These are phyloP conservation scores for Xerus inauris DNA, from an alignment of 2,113 vertebrate species.

Conservation along the genomic window DNA sequence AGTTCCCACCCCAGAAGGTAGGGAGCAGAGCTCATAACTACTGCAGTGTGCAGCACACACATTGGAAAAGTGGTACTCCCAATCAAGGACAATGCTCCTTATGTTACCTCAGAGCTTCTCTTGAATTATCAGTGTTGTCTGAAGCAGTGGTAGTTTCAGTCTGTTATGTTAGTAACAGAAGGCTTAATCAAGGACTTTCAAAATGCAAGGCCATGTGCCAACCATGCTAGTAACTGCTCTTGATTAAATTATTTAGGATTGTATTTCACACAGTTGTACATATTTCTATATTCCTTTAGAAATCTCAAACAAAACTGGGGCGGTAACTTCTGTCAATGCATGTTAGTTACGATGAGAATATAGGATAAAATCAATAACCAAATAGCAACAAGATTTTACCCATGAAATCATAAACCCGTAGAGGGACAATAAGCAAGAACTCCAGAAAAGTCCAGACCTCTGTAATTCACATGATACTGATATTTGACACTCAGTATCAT, in stretches of 20 bases:
- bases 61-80: not conserved
- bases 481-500: not conserved
- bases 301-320: not conserved
- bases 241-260: not conserved
- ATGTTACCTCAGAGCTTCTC: not conserved
- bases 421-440: not conserved
- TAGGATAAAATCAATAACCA: not conserved
- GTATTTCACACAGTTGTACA: not conserved
- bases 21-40: not conserved
- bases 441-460: not conserved
- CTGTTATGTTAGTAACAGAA: not conserved
- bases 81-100: not conserved
- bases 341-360: not conserved
- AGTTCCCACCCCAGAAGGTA: not conserved
- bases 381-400: not conserved
- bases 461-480: not conserved
- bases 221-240: not conserved
- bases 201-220: not conserved
- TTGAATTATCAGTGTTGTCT: not conserved
- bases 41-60: rapidly evolving
- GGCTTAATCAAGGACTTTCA: not conserved
- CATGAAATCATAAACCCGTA: not conserved
- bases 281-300: not conserved
- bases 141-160: not conserved
- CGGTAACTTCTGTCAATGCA: not conserved